Base-by-base conservation (phyloP, 2,113 vertebrate species). In the Loxodonta africana region DNA sequence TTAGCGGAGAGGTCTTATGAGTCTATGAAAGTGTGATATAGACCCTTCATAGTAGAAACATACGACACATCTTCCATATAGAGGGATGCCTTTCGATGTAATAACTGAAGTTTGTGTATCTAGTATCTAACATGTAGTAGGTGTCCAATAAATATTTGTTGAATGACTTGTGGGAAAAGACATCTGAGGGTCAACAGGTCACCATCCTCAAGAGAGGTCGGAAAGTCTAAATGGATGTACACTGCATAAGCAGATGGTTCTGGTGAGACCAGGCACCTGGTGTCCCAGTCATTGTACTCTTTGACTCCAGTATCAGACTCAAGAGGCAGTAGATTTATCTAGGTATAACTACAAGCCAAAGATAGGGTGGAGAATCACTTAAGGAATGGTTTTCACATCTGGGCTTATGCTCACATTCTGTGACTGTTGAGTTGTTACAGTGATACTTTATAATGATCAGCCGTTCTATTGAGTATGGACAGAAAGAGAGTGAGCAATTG, bases 251-350 rank as follows among this genome's bases (percentile, higher is more conserved):
- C 26, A 85, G 23, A 51, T 83, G 28, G 41, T 80, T 33, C 69
- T 91, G 25, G 15, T 95, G 78, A 83, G 26, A 76, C 93, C 63
- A 92, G 53, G 23, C 26, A 89, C 8, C 62, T 81, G 46, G 21
- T 83, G 57, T 76, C 46, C 77, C 30, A 83, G 37, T 67, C 21
- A 14, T 77, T 94, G 86, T 28, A 67, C 8, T 87, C 14, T 41
- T 63, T 46, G 37, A 95, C 23, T 4, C 10, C 17, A 81, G 25
- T 17, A 14, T 88, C 90, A 91, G 90, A 83, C 23, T 83, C 71
- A 62, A 60, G 83, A 94, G 53, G 41, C 53, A 89, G n/a, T 92
- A 86, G 89, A 71, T 94, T 96, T 89, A 87, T 88, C 28, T 37
- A 76, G 18, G 12, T 90, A 53, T 78, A 94, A 94, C 20, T 5